Base-by-base conservation (phyloP, 2,797 vertebrate species). In the Microhierax caerulescens region DNA sequence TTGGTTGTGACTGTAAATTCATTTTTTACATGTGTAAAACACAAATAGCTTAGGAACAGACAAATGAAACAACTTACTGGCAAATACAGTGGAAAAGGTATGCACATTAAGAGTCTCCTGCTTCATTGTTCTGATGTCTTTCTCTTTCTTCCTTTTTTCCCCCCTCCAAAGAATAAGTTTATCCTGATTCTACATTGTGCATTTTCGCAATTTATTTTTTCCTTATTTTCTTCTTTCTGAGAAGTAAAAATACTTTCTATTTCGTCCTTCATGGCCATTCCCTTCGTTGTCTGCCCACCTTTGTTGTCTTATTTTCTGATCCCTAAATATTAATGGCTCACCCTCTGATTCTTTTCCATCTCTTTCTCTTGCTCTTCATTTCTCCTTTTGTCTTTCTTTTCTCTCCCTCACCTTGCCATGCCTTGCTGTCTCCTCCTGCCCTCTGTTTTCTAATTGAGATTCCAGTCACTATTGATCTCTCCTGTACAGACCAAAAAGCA, bases 371-470 rank as follows among this genome's bases (percentile, higher is more conserved):
- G 30, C 57, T 84, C 32, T 91, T 88, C n/a, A 51, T 86, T 92
- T 95, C 23, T 91, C 28, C 61, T 81, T 93, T 85, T 2, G 1
- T 79, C n/a, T 81, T 78, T 86, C 24, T 78, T 87, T 77, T 70
- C 23, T 68, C 20, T 61, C 27, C 28, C 13, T 84, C 84, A 76
- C 88, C 53, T 93, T 88, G 79, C 51, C 72, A 30, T 85, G 34
- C n/a, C 34, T 95, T 85, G 50, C 81, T 18, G 10, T 91, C 7
- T 85, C 54, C 39, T 94, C 39, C 67, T 91, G 48, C 39, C 63
- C 69, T 88, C 57, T 67, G 85, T 90, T 59, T 59, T 84, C 83
- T 78, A 64, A 72, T 81, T 96, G 59, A 76, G 28, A 96, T 97
- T 96, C 87, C 61, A 65, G 85, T 91, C 93, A 90, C 45, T 96